Base-by-base conservation (phyloP, 2,113 vertebrate species). In the Bungarus multicinctus region DNA sequence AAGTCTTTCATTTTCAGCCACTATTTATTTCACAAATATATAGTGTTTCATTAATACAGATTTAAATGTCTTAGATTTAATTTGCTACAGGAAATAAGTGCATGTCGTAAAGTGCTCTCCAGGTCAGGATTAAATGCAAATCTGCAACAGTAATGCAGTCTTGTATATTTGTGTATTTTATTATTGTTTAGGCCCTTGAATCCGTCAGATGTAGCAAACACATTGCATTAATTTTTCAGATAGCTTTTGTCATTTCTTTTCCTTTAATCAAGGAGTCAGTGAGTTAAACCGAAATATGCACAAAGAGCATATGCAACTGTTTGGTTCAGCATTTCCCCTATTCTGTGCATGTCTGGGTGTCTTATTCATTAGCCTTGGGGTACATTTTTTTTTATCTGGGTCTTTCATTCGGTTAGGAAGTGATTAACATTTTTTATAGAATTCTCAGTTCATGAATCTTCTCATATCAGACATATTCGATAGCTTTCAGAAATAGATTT, bases 31-130 rank as follows among this genome's bases (percentile, higher is more conserved):
- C 91, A 69, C 50, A 22, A 45, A 27, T 39, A 85, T 85, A 22
- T 39, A 50, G 25, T 22, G 6, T 85, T 50, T 60, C 27, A 85
- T 69, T 57, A 85, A 85, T 89, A 52, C 1, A 89, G 43, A 55
- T 50, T 30, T 34, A 39, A 54, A 89, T 85, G 4, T 87, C n/a
- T 45, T 90, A 16, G 14, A 58, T 90, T 90, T 93, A 90, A 86
- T 87, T 64, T 90, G 54, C 60, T n/a, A 30, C 14, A 86, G 74
- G n/a, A 34, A 92, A 93, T 91, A 92, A 92, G 94, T 64, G 0
- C 45, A 86, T 5, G 12, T 60, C 23, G 43, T 74, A 39, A 53
- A 30, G 81, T 93, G 18, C 30, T 93, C 60, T 1, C n/a, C 74
- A 57, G 93, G 47, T 23, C 47, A 52, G 60, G 45, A 92, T 16